phyloP scores from a whole-genome alignment of 2,113 vertebrate species.

The Campylorhamphus procurvoides region DNA sequence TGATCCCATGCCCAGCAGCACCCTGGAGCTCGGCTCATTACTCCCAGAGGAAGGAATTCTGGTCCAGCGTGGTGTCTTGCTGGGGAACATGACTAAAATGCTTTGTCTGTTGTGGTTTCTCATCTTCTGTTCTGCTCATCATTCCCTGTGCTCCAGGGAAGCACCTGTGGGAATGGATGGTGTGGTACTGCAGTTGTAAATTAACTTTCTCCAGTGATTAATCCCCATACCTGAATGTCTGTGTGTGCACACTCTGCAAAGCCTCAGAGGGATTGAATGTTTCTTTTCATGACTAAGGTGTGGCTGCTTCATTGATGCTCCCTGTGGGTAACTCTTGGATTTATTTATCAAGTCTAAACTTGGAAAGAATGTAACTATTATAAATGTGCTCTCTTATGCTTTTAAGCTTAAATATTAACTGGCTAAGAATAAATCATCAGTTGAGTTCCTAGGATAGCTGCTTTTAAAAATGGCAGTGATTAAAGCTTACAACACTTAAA shows the following conservation, averaged over 20 bases:
- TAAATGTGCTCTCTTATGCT: background rate
- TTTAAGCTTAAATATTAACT: constrained; percentile 20
- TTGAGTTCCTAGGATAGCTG: background rate
- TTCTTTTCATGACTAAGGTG: background rate
- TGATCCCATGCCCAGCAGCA: background rate
- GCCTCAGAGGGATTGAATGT: background rate
- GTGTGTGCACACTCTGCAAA: background rate
- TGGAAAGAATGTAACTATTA: background rate
- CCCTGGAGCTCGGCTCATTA: background rate
- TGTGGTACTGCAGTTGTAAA: background rate
- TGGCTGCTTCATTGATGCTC: background rate
- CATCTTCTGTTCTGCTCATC: background rate
- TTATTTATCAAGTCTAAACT: constrained; percentile 8
- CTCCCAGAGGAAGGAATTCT: background rate
- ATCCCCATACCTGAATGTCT: background rate
- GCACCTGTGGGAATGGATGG: background rate
- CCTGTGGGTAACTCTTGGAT: background rate
- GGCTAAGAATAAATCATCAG: background rate
- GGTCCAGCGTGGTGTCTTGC: background rate
- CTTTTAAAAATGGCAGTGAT: background rate
- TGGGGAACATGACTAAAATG: background rate
- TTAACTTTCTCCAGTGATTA: background rate
- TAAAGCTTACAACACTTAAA: background rate
- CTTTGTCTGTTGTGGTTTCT: background rate
- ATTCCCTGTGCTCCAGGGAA: background rate